These are phyloP conservation scores for Smutsia gigantea DNA, from an alignment of 2,797 vertebrate species.

Conservation along the genomic window DNA sequence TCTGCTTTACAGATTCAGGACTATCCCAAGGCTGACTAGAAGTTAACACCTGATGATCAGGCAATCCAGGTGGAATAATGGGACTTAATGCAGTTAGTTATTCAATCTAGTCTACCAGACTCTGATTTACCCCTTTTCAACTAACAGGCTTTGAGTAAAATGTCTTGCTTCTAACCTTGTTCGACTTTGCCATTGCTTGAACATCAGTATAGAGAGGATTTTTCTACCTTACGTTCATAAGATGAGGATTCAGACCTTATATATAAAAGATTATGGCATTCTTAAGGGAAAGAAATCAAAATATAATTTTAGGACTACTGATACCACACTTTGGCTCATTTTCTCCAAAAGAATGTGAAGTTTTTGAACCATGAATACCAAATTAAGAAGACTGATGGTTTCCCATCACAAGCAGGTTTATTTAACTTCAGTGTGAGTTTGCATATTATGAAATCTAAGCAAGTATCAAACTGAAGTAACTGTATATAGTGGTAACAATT, in stretches of 20 bases:
- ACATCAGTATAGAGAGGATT: not conserved
- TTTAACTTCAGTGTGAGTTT: not conserved
- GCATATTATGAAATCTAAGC: not conserved
- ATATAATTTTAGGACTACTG: not conserved
- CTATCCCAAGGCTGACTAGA: not conserved
- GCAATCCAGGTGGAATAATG: not conserved
- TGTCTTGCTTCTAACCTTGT: not conserved
- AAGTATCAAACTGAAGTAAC: not conserved
- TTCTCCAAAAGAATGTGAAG: conserved; percentile 1
- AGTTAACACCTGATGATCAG: not conserved
- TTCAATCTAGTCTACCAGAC: not conserved
- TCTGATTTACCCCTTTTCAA: not conserved
- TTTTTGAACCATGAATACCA: not conserved
- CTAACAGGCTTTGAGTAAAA: not conserved
- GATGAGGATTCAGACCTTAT: not conserved
- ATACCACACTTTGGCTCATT: not conserved
- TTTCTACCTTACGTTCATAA: not conserved
- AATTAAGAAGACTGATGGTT: not conserved
- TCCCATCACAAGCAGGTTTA: not conserved
- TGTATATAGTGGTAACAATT: not conserved
- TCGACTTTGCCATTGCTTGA: not conserved
- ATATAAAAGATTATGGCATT: not conserved
- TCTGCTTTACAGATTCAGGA: not conserved
- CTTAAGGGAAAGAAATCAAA: conserved; percentile 12
- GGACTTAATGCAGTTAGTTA: not conserved